Evolutionary conservation across 2,888 invertebrate species (phyloP).

Genomic region (Serripes groenlandicus): DNA sequence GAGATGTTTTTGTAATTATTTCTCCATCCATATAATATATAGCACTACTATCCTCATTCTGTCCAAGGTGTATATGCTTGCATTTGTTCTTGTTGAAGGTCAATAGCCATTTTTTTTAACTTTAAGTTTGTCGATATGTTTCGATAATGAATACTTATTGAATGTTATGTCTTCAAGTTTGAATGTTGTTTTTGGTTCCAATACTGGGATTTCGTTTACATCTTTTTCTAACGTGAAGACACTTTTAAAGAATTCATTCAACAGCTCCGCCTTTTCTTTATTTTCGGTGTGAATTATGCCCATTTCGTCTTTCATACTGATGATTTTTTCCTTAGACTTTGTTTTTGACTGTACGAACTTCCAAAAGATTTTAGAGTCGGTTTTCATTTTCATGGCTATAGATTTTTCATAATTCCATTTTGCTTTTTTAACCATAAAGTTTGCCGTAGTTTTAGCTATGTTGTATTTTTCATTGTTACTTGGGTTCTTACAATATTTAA

Average conservation of each 20-base stretch:
- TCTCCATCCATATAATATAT: no score
- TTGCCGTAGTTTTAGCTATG: background rate
- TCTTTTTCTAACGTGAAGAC: conserved; percentile 8
- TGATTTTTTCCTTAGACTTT: background rate
- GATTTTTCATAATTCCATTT: conserved; percentile 6
- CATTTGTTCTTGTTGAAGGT: no score
- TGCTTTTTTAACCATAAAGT: background rate
- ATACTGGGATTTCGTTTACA: no score
- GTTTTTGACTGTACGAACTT: conserved; percentile 2
- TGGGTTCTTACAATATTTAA: conserved; percentile 1
- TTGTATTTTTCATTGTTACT: background rate
- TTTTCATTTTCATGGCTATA: background rate
- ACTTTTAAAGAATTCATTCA: conserved; percentile 1
- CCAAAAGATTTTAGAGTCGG: background rate
- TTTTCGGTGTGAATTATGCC: conserved; percentile 4
- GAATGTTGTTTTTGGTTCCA: no score
- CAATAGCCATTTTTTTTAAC: no score
- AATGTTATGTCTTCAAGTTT: no score
- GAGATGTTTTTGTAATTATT: no score
- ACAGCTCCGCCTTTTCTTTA: background rate
- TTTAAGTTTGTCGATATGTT: no score
- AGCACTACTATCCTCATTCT: no score
- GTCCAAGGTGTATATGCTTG: no score
- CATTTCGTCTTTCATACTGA: background rate
- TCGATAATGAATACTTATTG: no score